A percentile compares a stretch with the other conserved stretches of the same genome.
Conservation (phyloP, 2,797 vertebrate species). For the Cygnus olor region DNA sequence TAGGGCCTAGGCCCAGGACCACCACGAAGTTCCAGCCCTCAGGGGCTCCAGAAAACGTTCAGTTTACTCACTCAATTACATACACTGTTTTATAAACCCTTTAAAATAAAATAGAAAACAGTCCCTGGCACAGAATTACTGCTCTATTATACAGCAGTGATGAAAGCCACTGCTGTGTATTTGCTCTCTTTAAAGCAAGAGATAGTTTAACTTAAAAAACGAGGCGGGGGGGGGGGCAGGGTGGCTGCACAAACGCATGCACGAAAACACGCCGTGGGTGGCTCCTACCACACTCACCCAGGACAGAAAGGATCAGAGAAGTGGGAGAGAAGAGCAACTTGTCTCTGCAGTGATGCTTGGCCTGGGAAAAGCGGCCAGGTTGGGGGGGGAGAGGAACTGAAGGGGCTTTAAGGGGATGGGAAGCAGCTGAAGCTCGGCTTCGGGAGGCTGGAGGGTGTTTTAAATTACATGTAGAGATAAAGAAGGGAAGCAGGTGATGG, state of each 20-base stretch:
- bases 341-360: slow-evolving; percentile 60
- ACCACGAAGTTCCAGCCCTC: slow-evolving; percentile 73
- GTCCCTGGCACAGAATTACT: slow-evolving; percentile 74
- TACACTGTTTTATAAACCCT: slow-evolving; percentile 75
- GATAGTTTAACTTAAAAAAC: slow-evolving; percentile 74
- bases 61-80: slow-evolving; percentile 77
- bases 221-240: slow-evolving; percentile 53
- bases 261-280: slow-evolving; percentile 66
- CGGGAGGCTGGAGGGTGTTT: slow-evolving; percentile 59
- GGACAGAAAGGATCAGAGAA: slow-evolving; percentile 72
- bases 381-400: slow-evolving; percentile 27
- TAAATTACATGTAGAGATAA: slow-evolving; percentile 66
- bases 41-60: slow-evolving; percentile 71
- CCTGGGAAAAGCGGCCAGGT: slow-evolving; percentile 54
- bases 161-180: slow-evolving; percentile 71
- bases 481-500: slow-evolving; percentile 70
- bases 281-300: slow-evolving; percentile 65
- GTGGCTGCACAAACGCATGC: slow-evolving; percentile 64
- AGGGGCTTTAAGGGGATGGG: slow-evolving; percentile 59
- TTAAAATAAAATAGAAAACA: slow-evolving; percentile 78
- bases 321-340: slow-evolving; percentile 65
- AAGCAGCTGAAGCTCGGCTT: slow-evolving; percentile 70
- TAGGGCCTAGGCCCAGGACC: slow-evolving; percentile 73
- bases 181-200: slow-evolving; percentile 74
- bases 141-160: slow-evolving; percentile 73